These are phyloP conservation scores for Petrocephalus microphthalmus DNA, from an alignment of 2,113 vertebrate genomes.

Conservation along the genomic window DNA sequence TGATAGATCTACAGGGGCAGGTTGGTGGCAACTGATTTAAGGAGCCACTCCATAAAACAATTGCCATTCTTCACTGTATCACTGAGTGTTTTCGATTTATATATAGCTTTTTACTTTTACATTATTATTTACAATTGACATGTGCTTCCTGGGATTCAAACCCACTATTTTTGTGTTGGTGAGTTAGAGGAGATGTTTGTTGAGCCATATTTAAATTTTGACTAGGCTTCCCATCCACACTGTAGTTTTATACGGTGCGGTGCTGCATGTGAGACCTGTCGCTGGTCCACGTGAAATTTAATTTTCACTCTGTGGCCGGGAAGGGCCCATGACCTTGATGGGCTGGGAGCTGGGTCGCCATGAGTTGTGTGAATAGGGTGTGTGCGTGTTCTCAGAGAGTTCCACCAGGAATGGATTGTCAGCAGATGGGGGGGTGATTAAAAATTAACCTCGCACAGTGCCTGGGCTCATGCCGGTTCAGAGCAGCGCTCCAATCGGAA, in stretches of 20 bases:
- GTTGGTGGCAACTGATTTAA: neutral
- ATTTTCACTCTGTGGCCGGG: neutral
- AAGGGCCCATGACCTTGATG: neutral
- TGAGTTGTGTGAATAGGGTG: neutral
- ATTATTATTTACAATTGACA: no score
- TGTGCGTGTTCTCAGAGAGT: neutral
- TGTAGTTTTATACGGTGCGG: neutral
- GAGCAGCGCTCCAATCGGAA: conserved; percentile 35
- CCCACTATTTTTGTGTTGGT: neutral
- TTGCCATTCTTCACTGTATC: neutral
- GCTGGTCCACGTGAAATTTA: neutral
- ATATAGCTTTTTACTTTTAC: no score
- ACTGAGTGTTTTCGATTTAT: neutral
- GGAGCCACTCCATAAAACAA: neutral
- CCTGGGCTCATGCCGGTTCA: conserved; percentile 37
- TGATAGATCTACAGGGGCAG: neutral
- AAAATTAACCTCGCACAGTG: conserved; percentile 41
- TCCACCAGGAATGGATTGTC: neutral
- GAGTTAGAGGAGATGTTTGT: neutral
- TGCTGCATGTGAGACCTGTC: neutral
- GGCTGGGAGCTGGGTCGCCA: neutral
- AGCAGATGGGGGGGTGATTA: conserved; percentile 36
- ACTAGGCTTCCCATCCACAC: neutral
- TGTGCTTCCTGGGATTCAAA: no score
- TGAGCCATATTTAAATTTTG: neutral